Base-by-base conservation (phyloP, 1,140 invertebrate species). In the Trinorchestia longiramus region DNA sequence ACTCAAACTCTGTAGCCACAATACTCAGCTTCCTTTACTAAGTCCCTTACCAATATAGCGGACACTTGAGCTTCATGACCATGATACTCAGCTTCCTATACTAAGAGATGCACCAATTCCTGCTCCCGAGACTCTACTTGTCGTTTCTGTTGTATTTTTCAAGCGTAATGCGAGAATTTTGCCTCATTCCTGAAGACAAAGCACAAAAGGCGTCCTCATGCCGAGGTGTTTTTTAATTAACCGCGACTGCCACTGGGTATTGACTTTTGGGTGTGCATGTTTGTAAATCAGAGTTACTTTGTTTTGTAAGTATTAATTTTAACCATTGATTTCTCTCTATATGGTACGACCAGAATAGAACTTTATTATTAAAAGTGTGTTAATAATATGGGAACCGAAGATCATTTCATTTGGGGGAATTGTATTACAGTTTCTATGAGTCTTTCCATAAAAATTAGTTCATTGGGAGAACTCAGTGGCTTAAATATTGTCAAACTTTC, bases 101-200 rank as follows among this genome's bases (percentile, higher is more conserved):
- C 8, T 19, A 44, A 47, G 36, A 6, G 4, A 42, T 94, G 92
- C 43, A 42, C 88, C 62, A 77, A 94, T 94, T 44, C 43, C 92
- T 11, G 44, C 11, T 42, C 88, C 88, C 88, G 88, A 90, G 88
- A 90, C 88, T 90, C 88, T 90, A 90, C 88, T 90, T 90, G 88
- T 90, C 88, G 41, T 42, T 41, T 36, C n/a, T 42, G 88, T 90
- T 90, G 42, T 90, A 90, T 90, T 90, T 41, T 90, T 43, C 88
- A 15, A 36, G 88, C 43, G 88, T 90, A 90, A 90, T 90, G n/a
- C 43, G 88, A 90, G 88, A 90, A 90, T 90, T 90, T 90, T 90
- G 41, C 43, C 43, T 41, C 43, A 41, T 42, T 42, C 88, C 88
- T 90, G 15, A 41, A 90, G 88, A 43, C 88, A 36, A 77, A 1